Percentiles rank a stretch among this genome's conserved stretches.
phyloP scores from a whole-genome alignment of 2,888 invertebrate genomes.

The Meta bourneti region DNA sequence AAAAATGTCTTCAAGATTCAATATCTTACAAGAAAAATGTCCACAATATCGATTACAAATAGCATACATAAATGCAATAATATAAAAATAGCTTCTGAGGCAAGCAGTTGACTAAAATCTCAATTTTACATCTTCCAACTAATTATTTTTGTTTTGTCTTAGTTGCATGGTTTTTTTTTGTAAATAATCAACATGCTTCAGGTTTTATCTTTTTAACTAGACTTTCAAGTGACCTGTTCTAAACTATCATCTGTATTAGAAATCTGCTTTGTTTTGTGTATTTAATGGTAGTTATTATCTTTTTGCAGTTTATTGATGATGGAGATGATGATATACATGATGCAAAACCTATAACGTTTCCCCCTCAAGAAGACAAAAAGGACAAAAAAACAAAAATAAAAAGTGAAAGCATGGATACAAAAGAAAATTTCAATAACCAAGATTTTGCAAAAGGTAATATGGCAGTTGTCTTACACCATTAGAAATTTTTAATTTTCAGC shows the following conservation, averaged over 20 bases:
- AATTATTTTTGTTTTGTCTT: not conserved
- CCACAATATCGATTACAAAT: no score
- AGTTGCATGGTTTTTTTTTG: not conserved
- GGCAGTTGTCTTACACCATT: no score
- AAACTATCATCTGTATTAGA: not conserved
- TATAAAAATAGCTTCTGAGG: no score
- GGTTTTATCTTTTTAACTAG: no score
- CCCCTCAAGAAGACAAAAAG: constrained; percentile 27
- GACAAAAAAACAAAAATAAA: not conserved
- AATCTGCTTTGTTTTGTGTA: not conserved
- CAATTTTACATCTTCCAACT: not conserved
- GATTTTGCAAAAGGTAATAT: constrained; percentile 58
- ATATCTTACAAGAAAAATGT: no score
- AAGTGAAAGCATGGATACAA: not conserved
- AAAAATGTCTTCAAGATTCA: no score
- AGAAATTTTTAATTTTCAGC: no score
- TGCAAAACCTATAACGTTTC: constrained; percentile 42
- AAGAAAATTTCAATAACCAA: constrained; percentile 33
- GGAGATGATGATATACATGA: constrained; percentile 18
- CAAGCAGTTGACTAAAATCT: no score
- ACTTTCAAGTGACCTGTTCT: no score
- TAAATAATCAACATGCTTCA: not conserved
- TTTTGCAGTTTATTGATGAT: constrained; percentile 71
- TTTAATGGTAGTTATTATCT: not conserved
- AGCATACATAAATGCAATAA: no score